These are phyloP conservation scores for Holothuria scabra DNA, from an alignment of 53 echinoderm and acorn worm species.

Conservation along the genomic window DNA sequence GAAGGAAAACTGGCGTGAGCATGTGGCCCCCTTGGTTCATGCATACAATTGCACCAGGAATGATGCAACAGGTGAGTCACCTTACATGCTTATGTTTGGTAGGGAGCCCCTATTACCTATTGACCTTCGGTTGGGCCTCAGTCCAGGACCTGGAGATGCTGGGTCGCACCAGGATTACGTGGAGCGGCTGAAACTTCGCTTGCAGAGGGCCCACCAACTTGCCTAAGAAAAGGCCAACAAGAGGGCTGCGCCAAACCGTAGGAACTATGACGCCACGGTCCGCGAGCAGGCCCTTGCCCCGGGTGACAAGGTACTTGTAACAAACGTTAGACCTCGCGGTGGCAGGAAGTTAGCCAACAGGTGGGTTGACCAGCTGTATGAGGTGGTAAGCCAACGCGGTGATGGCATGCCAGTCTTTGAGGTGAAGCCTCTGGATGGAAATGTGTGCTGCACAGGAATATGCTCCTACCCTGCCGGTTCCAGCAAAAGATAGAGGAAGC, in stretches of 20 bases:
- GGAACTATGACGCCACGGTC: conserved; percentile 43
- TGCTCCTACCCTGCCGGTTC: conserved; percentile 58
- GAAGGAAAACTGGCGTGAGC: conserved; percentile 60
- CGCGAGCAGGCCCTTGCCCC: conserved; percentile 26
- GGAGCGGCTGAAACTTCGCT: conserved; percentile 32
- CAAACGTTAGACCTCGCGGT: conserved; percentile 40
- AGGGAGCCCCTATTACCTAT: conserved; percentile 33
- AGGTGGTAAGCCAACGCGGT: conserved; percentile 45
- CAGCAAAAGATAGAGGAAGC: background rate
- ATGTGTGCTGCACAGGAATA: conserved; percentile 61
- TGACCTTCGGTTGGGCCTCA: background rate
- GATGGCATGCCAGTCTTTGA: conserved; percentile 60
- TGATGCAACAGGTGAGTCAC: conserved; percentile 42
- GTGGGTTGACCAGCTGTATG: conserved; percentile 46
- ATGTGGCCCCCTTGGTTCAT: conserved; percentile 48
- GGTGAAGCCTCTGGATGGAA: conserved; percentile 51
- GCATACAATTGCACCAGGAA: conserved; percentile 47
- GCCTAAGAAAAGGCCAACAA: conserved; percentile 48
- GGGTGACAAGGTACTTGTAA: conserved; percentile 57
- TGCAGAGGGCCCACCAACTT: conserved; percentile 51
- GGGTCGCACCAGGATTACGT: conserved; percentile 36
- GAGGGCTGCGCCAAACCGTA: conserved; percentile 23
- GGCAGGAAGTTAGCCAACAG: conserved; percentile 49
- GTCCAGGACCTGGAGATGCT: background rate
- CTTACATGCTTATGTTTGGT: conserved; percentile 37